Percentiles rank a stretch among this genome's conserved stretches.
These are phyloP conservation scores for Tauraco erythrolophus DNA, from an alignment of 2,113 vertebrate species.

Conservation along the genomic window DNA sequence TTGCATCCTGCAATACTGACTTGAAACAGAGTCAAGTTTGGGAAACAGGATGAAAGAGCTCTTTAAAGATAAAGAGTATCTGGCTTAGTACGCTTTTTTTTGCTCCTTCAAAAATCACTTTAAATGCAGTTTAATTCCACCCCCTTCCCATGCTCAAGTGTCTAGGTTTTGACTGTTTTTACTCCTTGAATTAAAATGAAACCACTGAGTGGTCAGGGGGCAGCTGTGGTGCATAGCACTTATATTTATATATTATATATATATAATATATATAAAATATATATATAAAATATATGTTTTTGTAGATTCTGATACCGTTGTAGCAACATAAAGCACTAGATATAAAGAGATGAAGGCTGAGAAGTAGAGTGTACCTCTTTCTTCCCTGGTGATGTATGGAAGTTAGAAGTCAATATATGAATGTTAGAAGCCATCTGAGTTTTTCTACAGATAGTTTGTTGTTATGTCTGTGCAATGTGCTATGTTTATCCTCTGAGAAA, in stretches of 20 bases:
- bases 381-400: not conserved
- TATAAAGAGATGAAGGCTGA: not conserved
- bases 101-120: not conserved
- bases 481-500: not conserved
- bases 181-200: not conserved
- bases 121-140: not conserved
- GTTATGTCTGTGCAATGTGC: not conserved
- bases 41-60: not conserved
- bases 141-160: not conserved
- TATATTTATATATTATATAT: no score
- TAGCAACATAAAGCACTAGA: not conserved
- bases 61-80: not conserved
- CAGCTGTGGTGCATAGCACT: not conserved
- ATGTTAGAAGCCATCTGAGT: not conserved
- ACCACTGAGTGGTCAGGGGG: not conserved
- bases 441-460: not conserved
- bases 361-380: not conserved
- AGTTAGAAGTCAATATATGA: not conserved
- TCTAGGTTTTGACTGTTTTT: not conserved
- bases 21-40: not conserved
- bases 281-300: not conserved
- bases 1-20: not conserved
- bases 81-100: not conserved
- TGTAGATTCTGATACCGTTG: not conserved
- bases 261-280: no score